Evolutionary conservation across 64 coral and sea anemone species (phyloP).

Genomic region (Catalaphyllia jardinei): DNA sequence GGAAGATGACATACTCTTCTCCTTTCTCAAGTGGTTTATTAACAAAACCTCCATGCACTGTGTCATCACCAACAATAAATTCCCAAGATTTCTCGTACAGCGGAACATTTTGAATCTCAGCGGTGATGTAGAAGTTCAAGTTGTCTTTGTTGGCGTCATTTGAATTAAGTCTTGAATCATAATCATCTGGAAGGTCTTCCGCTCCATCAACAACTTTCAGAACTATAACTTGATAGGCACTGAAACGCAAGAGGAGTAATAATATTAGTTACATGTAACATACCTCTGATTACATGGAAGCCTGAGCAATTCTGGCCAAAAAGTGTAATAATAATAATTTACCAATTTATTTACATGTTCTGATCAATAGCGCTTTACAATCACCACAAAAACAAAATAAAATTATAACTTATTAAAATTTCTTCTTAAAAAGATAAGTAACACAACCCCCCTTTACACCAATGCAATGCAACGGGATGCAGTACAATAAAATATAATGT

Average conservation of each 20-base stretch:
- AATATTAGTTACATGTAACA: too few species aligned
- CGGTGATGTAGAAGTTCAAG: not conserved
- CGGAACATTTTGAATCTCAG: not conserved
- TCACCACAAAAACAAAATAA: too few species aligned
- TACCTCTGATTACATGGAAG: too few species aligned
- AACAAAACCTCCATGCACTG: not conserved
- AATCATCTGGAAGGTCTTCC: not conserved
- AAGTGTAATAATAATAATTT: too few species aligned
- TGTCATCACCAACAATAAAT: slow-evolving; percentile 16
- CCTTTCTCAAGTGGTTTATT: slow-evolving; percentile 19
- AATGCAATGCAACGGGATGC: too few species aligned
- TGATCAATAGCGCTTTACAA: too few species aligned
- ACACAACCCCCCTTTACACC: too few species aligned
- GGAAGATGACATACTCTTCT: not conserved
- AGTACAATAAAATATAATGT: too few species aligned
- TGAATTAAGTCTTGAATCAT: not conserved
- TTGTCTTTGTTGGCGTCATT: not conserved
- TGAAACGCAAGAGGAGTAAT: not conserved
- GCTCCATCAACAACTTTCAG: not conserved
- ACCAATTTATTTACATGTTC: too few species aligned
- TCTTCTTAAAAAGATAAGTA: too few species aligned
- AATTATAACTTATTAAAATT: too few species aligned
- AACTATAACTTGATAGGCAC: slow-evolving; percentile 1
- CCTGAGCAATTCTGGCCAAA: not conserved
- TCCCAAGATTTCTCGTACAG: not conserved